These are phyloP conservation scores for Pteria penguin DNA, from an alignment of 2,888 invertebrate genomes.

Conservation along the genomic window DNA sequence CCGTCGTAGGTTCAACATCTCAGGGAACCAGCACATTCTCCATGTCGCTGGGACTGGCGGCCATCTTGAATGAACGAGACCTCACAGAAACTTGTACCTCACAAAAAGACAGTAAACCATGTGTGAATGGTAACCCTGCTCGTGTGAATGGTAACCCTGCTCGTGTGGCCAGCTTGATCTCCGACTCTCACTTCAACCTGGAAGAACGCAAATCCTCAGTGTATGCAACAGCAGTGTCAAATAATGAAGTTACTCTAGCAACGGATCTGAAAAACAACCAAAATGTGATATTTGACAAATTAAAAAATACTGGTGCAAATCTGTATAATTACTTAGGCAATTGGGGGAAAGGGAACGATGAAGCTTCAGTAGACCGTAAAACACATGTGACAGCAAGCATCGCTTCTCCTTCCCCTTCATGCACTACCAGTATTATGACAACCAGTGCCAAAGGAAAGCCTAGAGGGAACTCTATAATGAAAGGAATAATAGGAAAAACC, in stretches of 20 bases:
- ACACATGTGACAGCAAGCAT: neutral
- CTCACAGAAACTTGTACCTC: constrained; percentile 27
- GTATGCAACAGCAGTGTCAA: constrained; percentile 43
- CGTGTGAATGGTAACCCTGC: constrained; percentile 3
- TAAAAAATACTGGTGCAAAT: constrained; percentile 65
- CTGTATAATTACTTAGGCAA: constrained; percentile 58
- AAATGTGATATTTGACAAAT: constrained; percentile 57
- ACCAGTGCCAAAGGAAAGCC: constrained; percentile 19
- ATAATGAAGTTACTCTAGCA: constrained; percentile 26
- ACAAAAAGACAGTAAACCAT: constrained; percentile 14
- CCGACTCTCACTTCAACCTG: constrained; percentile 48
- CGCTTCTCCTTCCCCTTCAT: neutral
- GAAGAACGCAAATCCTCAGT: constrained; percentile 31
- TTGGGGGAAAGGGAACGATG: constrained; percentile 12
- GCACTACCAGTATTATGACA: constrained; percentile 9
- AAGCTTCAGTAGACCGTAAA: constrained; percentile 25
- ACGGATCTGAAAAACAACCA: neutral
- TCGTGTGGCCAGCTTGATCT: constrained; percentile 29
- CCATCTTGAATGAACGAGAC: constrained; percentile 89
- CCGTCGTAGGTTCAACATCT: neutral
- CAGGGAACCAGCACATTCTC: constrained; percentile 84
- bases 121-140: too few relatives aligned
- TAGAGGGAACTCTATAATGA: constrained; percentile 28
- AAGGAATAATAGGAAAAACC: constrained; percentile 45
- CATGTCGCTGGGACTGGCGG: constrained; percentile 87